These are phyloP conservation scores for Pogonus chalceus DNA, from an alignment of 1,140 invertebrate species.

Conservation along the genomic window DNA sequence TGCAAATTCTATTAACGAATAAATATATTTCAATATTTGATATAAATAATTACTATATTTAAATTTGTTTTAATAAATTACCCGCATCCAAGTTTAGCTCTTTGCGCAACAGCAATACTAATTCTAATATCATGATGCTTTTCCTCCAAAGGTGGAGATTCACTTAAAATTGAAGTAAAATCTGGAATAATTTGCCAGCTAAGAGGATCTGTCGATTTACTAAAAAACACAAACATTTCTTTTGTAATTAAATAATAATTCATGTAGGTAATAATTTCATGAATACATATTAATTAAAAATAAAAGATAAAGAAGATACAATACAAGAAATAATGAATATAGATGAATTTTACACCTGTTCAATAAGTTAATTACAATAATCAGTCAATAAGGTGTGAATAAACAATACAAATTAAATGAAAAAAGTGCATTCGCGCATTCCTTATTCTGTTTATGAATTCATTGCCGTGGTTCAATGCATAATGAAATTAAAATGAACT, in stretches of 20 bases:
- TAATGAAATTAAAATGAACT: slow-evolving; percentile 39
- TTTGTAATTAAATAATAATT: too few species aligned
- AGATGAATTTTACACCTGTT: too few species aligned
- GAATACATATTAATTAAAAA: too few species aligned
- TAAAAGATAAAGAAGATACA: not conserved
- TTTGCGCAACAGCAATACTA: slow-evolving; percentile 51
- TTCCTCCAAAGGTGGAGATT: slow-evolving; percentile 30
- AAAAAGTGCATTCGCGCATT: too few species aligned
- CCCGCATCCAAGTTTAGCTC: slow-evolving; percentile 58
- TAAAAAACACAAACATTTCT: too few species aligned
- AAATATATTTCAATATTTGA: not conserved
- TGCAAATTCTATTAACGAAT: slow-evolving; percentile 52
- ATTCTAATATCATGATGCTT: slow-evolving; percentile 44
- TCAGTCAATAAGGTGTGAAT: not conserved
- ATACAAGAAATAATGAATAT: not conserved
- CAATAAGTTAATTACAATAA: too few species aligned
- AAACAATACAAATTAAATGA: too few species aligned
- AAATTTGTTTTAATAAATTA: slow-evolving; percentile 26
- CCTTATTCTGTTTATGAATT: too few species aligned
- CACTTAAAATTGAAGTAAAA: slow-evolving; percentile 26
- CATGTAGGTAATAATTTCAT: too few species aligned
- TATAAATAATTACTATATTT: not conserved
- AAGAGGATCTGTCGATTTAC: slow-evolving; percentile 56
- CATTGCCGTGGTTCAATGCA: not conserved
- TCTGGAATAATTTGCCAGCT: slow-evolving; percentile 68